Base-by-base conservation (phyloP, 2,888 invertebrate genomes). In the Agriopis leucophaearia region DNA sequence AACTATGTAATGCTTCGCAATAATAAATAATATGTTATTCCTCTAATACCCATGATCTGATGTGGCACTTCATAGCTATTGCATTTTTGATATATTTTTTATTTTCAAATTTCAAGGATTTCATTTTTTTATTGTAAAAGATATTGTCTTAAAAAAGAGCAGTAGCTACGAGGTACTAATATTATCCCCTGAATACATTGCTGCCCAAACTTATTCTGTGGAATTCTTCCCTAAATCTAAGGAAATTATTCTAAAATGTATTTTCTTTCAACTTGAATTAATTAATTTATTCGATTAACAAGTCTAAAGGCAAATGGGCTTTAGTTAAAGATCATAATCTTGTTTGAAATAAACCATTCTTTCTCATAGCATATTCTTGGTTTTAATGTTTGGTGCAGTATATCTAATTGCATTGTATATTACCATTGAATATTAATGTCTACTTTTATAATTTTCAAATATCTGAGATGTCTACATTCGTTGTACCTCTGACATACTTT, bases 371-470 rank as follows among this genome's bases (percentile, higher is more conserved):
- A 88, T 91, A 89, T 86, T 87, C 85, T 88, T 91, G 88, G 90
- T 90, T 90, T 88, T 90, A 89, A 90, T 88, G 90, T 91, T 92
- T 93, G 93, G 92, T 91, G 92, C 93, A 92, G 94, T 89, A 91
- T 90, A 79, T 90, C 90, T 93, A 89, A 91, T 92, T 87, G 90
- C 93, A 92, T 93, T 93, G 93, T 92, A 92, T 88, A 93, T 92
- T 91, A 85, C 85, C 92, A 93, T 93, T 83, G 81, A 87, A 84
- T 86, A 68, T 87, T 88, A 85, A 84, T 86, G 85, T 88, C 84
- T 85, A 88, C 82, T 69, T 47, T 86, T 87, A 82, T 84, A 81
- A 88, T 84, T 87, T 84, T 79, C 79, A 84, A 82, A 73, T 81
- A 78, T 81, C 80, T 84, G 80, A 84, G 81, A 68, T 68, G 56